These are phyloP conservation scores for Sander vitreus DNA, from an alignment of 2,113 vertebrate species.

Conservation along the genomic window DNA sequence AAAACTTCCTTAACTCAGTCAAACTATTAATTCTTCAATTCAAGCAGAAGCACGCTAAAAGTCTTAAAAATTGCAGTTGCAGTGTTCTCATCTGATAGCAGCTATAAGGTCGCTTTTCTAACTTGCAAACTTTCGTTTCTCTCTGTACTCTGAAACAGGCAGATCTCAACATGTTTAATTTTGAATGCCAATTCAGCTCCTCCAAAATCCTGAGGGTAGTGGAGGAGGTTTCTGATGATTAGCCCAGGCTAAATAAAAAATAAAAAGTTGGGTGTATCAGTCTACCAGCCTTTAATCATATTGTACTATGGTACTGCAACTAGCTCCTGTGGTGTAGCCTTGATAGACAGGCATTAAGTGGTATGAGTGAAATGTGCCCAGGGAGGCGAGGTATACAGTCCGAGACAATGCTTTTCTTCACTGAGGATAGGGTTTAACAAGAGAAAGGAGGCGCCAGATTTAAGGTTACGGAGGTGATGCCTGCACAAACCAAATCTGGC, in stretches of 20 bases:
- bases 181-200: constrained; percentile 30
- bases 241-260: neutral
- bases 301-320: too few species aligned
- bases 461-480: neutral
- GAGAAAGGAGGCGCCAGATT: neutral
- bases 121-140: neutral
- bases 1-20: neutral
- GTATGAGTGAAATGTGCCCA: constrained; percentile 22
- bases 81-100: constrained; percentile 15
- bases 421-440: neutral
- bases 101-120: constrained; percentile 1
- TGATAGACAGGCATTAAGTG: neutral
- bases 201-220: constrained; percentile 34
- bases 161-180: constrained; percentile 53
- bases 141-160: neutral
- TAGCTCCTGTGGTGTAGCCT: neutral
- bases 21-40: constrained; percentile 1
- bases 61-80: neutral
- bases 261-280: neutral
- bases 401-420: neutral
- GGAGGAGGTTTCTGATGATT: constrained; percentile 39
- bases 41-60: constrained; percentile 37
- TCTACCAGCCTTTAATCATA: constrained; percentile 21
- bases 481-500: neutral
- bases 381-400: neutral